Evolutionary conservation across 2,113 vertebrate species (phyloP).

Genomic region (Indri indri): DNA sequence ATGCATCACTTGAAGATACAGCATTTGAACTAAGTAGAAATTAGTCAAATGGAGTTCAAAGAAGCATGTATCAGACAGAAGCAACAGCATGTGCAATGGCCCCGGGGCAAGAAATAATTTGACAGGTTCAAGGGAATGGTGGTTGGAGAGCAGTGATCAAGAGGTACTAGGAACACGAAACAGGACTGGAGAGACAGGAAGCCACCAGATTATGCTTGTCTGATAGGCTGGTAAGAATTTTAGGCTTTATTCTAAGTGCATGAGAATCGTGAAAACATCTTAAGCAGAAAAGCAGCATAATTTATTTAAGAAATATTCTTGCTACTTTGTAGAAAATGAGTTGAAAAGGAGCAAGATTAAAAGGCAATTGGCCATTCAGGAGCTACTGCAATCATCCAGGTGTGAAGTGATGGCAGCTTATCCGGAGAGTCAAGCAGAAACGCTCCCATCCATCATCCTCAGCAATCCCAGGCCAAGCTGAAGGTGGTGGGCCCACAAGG

Average conservation of each 20-base stretch:
- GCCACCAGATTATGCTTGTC: not conserved
- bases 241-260: not conserved
- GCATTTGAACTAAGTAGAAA: not conserved
- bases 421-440: no score
- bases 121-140: not conserved
- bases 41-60: not conserved
- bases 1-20: not conserved
- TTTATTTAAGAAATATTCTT: constrained; percentile 54
- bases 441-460: not conserved
- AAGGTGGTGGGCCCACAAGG: not conserved
- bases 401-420: not conserved
- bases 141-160: not conserved
- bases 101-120: not conserved
- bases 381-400: not conserved
- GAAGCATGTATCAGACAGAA: not conserved
- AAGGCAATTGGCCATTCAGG: constrained; percentile 32
- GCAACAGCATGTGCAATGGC: not conserved
- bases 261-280: not conserved
- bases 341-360: constrained; percentile 44
- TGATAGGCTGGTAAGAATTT: not conserved
- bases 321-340: constrained; percentile 35
- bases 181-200: not conserved
- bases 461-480: not conserved
- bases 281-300: not conserved
- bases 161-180: not conserved